Evolutionary conservation across 2,888 invertebrate species (phyloP), one percentile per base, ranked within the genome.

Genomic region (Carabus problematicus): DNA sequence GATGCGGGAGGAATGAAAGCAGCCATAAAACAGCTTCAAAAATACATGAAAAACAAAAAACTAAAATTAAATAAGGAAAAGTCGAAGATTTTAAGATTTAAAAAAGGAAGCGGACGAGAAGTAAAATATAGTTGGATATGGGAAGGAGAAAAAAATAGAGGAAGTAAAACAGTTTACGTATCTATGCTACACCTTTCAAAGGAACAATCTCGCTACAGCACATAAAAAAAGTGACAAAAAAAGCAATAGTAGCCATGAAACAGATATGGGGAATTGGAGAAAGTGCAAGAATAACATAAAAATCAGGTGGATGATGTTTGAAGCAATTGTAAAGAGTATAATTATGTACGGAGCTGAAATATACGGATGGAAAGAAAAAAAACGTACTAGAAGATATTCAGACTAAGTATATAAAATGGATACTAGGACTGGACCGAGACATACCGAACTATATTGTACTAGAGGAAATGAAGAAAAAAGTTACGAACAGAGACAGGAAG

Each of bases 181-280:
- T 29, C 29, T 29, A 6, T 2, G 29, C 29, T 6, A 29, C 29
- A 29, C 29, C 29, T 29, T 29, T 6, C 29, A 29, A 29, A 29
- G 29, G 29, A 29, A 29, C 6, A 29, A 29, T 29, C 6, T 29
- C 6, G 29, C 29, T 29, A 29, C 29, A 3, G 6, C 29, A 29
- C 29, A 29, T 29, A 29, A 3, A 6, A 29, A 29, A 29, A 6
- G 29, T 19, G 6, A n/a, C 6, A 29, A 55, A 55, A 19, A 55
- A 29, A 3, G 55, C 19, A 16, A 18, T 55, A 8, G 11, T 55
- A n/a, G 19, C 55, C 9, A 55, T 55, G 29, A 18, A 29, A n/a
- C 18, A 55, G 29, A 55, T 55, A 55, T 55, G 55, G 55, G 29
- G 55, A 12, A 18, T 55, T 18, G 19, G 55, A 18, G 55, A 55